phyloP scores from a whole-genome alignment of 2,888 invertebrate genomes.

The Pseudoips prasinana region DNA sequence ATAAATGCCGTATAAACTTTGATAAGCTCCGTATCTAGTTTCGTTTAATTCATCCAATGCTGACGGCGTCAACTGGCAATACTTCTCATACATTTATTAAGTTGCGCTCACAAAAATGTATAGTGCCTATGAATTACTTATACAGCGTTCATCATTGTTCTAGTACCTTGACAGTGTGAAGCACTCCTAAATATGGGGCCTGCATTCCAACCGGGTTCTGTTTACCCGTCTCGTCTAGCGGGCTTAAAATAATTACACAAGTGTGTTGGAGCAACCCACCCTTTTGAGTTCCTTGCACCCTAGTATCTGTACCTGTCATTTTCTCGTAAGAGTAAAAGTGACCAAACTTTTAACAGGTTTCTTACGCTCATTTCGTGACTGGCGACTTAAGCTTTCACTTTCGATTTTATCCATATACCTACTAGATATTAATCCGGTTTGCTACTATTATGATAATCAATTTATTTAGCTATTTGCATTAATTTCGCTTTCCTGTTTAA shows the following conservation, averaged over 20 bases:
- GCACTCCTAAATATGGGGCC: constrained; percentile 47
- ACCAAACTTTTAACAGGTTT: constrained; percentile 55
- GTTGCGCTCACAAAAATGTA: too few relatives aligned
- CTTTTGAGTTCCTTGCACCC: constrained; percentile 56
- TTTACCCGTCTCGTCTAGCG: constrained; percentile 63
- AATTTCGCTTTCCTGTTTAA: too few relatives aligned
- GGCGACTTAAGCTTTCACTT: constrained; percentile 58
- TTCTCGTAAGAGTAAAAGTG: constrained; percentile 47
- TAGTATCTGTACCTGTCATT: constrained; percentile 42
- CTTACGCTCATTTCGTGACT: constrained; percentile 38
- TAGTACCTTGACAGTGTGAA: constrained; percentile 19
- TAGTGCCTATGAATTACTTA: too few relatives aligned
- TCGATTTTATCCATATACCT: constrained; percentile 31
- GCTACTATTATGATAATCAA: too few relatives aligned
- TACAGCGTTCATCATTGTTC: constrained; percentile 11
- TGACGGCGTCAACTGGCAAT: too few relatives aligned
- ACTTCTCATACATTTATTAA: too few relatives aligned
- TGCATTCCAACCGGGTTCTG: constrained; percentile 64
- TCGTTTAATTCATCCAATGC: constrained; percentile 16
- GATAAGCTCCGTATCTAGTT: constrained; percentile 18
- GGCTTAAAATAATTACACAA: constrained; percentile 79
- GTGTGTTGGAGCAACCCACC: constrained; percentile 57
- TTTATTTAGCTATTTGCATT: constrained; percentile 16
- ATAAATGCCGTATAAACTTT: constrained; percentile 9
- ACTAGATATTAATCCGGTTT: constrained; percentile 20